Conservation (phyloP, 2,797 vertebrate genomes). For the Crax fasciolata region DNA sequence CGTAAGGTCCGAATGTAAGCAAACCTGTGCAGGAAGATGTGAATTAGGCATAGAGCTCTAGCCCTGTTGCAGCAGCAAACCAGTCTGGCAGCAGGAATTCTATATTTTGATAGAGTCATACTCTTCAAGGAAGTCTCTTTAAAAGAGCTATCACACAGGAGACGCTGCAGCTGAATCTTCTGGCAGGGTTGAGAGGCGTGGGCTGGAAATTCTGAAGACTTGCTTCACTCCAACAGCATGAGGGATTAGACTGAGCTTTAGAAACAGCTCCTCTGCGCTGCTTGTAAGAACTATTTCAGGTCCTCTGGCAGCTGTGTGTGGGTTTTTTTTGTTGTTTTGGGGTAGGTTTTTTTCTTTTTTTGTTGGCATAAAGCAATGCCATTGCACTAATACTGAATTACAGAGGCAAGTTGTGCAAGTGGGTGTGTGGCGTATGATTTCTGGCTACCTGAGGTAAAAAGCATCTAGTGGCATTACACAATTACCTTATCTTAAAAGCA, state of each 20-base stretch:
- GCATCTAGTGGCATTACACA: background rate
- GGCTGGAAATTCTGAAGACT: background rate
- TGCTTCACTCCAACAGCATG: accelerated
- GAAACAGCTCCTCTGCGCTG: background rate
- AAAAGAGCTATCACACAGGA: accelerated
- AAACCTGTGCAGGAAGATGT: constrained; percentile 83
- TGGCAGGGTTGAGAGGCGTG: background rate
- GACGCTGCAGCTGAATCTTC: background rate
- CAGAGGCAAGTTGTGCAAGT: background rate
- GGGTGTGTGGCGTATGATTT: background rate
- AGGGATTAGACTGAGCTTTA: background rate
- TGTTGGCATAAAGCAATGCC: background rate
- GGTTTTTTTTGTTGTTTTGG: background rate
- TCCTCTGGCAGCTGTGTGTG: background rate
- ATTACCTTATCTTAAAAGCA: background rate
- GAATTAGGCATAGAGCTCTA: background rate
- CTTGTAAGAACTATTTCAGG: background rate
- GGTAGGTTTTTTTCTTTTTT: background rate
- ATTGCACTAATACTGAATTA: background rate
- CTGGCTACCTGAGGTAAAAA: background rate
- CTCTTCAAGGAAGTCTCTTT: background rate
- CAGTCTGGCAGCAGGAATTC: accelerated
- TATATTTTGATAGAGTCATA: accelerated
- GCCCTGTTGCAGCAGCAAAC: background rate
- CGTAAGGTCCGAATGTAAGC: constrained; percentile 84